Evolutionary conservation across 2,888 invertebrate species (phyloP).

Genomic region (Desoria tigrina): DNA sequence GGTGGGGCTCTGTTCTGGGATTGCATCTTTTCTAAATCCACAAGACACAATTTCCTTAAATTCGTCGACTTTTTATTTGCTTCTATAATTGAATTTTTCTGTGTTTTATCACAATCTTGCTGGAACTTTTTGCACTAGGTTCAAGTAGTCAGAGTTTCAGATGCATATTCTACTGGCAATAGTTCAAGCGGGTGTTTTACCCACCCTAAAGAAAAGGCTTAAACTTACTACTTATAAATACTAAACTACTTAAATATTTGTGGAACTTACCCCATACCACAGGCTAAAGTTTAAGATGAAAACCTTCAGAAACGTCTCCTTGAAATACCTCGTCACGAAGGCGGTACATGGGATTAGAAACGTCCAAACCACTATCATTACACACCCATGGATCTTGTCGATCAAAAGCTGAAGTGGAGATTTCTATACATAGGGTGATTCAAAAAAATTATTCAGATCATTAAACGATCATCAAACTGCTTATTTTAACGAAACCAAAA

Average conservation of each 20-base stretch:
- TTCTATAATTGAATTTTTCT: no score
- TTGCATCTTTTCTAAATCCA: no score
- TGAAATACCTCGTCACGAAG: conserved; percentile 37
- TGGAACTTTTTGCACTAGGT: no score
- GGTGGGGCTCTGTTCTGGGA: no score
- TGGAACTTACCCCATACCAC: conserved; percentile 37
- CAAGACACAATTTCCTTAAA: neutral
- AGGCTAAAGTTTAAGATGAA: conserved; percentile 18
- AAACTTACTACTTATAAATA: no score
- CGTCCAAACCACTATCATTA: conserved; percentile 32
- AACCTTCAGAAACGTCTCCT: conserved; percentile 32
- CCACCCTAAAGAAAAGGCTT: no score
- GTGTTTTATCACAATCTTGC: no score
- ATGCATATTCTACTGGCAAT: no score
- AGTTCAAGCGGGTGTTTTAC: no score
- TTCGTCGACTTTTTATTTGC: neutral
- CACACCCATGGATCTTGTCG: conserved; percentile 20
- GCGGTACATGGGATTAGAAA: conserved; percentile 25
- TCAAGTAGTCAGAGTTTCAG: no score
- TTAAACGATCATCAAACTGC: neutral
- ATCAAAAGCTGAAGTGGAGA: conserved; percentile 2
- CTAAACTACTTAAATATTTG: no score
- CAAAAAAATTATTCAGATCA: neutral
- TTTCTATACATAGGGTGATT: conserved; percentile 26
- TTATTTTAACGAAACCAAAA: neutral